Evolutionary conservation across 2,888 invertebrate species (phyloP), one percentile per base, ranked within the genome.

Genomic region (Catotricha subobsoleta): DNA sequence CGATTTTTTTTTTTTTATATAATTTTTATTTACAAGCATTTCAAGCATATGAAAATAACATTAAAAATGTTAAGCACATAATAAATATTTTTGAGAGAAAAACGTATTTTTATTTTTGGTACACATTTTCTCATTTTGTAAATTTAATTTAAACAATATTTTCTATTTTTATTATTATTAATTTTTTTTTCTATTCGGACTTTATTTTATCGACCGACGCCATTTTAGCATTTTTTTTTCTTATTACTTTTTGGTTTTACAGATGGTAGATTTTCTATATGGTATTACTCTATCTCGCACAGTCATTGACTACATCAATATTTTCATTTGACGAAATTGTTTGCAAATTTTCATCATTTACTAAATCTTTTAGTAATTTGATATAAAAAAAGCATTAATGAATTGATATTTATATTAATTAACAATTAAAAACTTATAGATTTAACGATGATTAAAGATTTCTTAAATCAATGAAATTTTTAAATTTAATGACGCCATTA

Each of bases 401-500:
- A 21, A 25, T 30, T 28, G 21, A 30, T 23, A 13, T 30, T 39
- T 15, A n/a, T 21, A 3, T 21, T 9, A n/a, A 30, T 13, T 30
- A 39, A 39, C 13, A 19, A 21, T 19, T 2, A 18, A 39, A 16
- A 38, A 38, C 27, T 15, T 25, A 16, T 16, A 36, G 21, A 25
- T 13, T 10, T 16, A 36, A 13, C 21, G 39, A 39, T 30, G 39
- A 29, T 39, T 19, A 12, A n/a, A 16, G 39, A 39, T 39, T 39
- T 20, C 15, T 15, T 15, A 30, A 30, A 2, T 30, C 9, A 39
- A 39, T 21, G 18, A 39, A 41, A 29, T 18, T 15, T 35, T 20
- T 16, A 41, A 28, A n/a, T n/a, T n/a, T n/a, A n/a, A 41, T 20
- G 41, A 36, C 35, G 41, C 41, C 41, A 41, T 41, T 41, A 41